Conservation (phyloP, 2,113 vertebrate genomes). For the Calyptomena viridis region DNA sequence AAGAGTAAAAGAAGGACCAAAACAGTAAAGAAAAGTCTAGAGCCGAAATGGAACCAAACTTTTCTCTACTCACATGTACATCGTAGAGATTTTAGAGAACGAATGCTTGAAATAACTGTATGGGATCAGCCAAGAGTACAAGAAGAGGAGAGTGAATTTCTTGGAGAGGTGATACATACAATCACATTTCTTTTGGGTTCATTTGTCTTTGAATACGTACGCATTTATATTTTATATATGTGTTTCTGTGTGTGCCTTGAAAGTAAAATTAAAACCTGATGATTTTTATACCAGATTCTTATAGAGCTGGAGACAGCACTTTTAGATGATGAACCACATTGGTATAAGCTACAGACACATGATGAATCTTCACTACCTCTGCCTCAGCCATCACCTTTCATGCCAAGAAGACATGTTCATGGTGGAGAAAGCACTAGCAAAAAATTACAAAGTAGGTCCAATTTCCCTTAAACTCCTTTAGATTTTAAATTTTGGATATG, state of each 20-base stretch:
- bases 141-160: slow-evolving; percentile 97
- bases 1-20: slow-evolving; percentile 98
- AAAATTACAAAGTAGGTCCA: slow-evolving; percentile 94
- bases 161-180: slow-evolving; percentile 87
- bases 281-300: slow-evolving; percentile 82
- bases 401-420: slow-evolving; percentile 90
- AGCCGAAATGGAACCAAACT: slow-evolving; percentile 99
- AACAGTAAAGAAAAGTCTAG: slow-evolving; percentile 94
- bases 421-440: slow-evolving; percentile 91
- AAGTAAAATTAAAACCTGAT: slow-evolving; percentile 14
- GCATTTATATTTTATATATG: neutral
- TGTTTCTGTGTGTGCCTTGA: neutral
- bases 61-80: slow-evolving; percentile 97
- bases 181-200: neutral
- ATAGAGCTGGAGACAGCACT: slow-evolving; percentile 96
- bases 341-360: slow-evolving; percentile 97
- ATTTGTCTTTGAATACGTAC: neutral
- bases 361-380: slow-evolving; percentile 96
- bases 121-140: slow-evolving; percentile 97
- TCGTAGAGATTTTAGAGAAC: slow-evolving; percentile 95
- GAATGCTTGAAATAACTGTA: slow-evolving; percentile 97
- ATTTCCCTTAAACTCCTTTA: neutral
- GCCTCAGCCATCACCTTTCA: slow-evolving; percentile 96
- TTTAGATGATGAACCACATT: slow-evolving; percentile 94
- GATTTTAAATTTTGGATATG: neutral